Base-by-base conservation (phyloP, 2,113 vertebrate species). In the Percopsis transmontana region DNA sequence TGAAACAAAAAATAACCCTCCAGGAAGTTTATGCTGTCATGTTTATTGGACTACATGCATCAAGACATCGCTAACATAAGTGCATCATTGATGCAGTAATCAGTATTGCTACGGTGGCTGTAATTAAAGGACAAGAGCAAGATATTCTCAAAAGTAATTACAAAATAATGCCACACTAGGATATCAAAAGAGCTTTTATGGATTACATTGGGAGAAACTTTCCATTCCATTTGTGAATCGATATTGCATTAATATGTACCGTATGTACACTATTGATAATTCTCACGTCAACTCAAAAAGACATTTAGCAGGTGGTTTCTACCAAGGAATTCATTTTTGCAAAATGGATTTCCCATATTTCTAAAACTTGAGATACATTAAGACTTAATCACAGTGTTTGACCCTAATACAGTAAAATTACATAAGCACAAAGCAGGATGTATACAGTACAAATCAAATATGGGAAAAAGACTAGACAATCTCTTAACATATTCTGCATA, bases 1-100 rank as follows among this genome's bases (percentile, higher is more conserved):
- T 33, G 27, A 33, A 33, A 33, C 27, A 33, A 7, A 33, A 33
- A 33, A 33, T 33, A 33, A 33, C 27, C 8, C 8, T 7, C 5
- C 5, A 33, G 5, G 27, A 6, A 6, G 76, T 66, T 19, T 62
- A 58, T 74, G 11, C 23, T 63, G 33, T 69, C 48, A 38, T 57
- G 73, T 90, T 89, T 88, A 90, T 88, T 87, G 65, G 70, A 79
- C 71, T 66, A 80, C 85, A 89, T 90, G 88, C 87, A 84, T 87
- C 76, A 67, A 76, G 66, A 82, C 79, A 81, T 47, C 79, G 58
- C 71, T 80, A 66, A 85, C 77, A 84, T 58, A 33, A 74, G 81
- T 84, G 82, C 66, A 80, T 70, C 77, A 76, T 16, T 73, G 79
- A 86, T 85, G 79, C 72, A 61, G 62, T 79, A 53, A 83, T 57